Percentiles rank a stretch among this genome's conserved stretches.
phyloP scores from a whole-genome alignment of 2,113 vertebrate species.

The Myodes glareolus region DNA sequence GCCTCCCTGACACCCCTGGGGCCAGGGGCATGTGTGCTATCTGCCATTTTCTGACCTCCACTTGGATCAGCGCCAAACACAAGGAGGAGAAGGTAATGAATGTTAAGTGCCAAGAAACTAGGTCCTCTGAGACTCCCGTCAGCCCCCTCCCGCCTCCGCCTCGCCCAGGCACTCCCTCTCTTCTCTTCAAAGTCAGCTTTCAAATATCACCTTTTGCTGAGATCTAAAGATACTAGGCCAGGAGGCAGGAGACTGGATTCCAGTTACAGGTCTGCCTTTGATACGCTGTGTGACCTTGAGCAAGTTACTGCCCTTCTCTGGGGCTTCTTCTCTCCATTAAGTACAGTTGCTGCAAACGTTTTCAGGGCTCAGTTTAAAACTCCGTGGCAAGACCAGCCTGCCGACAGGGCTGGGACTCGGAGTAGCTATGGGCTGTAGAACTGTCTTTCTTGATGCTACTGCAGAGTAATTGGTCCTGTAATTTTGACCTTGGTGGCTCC shows the following conservation, averaged over 20 bases:
- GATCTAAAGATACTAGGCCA: slow-evolving; percentile 40
- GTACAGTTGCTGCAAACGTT: not conserved
- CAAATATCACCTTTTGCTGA: slow-evolving; percentile 32
- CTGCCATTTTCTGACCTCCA: not conserved
- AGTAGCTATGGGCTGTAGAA: not conserved
- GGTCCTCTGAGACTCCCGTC: not conserved
- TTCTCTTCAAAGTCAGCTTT: slow-evolving; percentile 64
- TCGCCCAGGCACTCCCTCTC: not conserved
- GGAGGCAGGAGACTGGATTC: slow-evolving; percentile 44
- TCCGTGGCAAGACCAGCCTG: not conserved
- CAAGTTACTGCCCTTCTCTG: slow-evolving; percentile 11
- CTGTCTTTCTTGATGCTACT: not conserved
- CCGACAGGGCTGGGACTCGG: not conserved
- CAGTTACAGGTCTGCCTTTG: slow-evolving; percentile 45
- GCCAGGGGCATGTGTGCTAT: not conserved
- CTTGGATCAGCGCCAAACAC: not conserved
- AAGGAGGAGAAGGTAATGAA: not conserved
- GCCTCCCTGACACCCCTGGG: not conserved
- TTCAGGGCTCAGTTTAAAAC: not conserved
- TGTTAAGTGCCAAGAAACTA: not conserved
- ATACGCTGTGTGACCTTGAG: slow-evolving; percentile 58
- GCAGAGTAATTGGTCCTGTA: not conserved
- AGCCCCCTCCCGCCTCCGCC: not conserved
- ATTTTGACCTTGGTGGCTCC: not conserved
- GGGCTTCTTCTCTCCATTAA: slow-evolving; percentile 20